Base-by-base conservation (phyloP, 2,888 invertebrate species). In the Lithophane ornitopus region DNA sequence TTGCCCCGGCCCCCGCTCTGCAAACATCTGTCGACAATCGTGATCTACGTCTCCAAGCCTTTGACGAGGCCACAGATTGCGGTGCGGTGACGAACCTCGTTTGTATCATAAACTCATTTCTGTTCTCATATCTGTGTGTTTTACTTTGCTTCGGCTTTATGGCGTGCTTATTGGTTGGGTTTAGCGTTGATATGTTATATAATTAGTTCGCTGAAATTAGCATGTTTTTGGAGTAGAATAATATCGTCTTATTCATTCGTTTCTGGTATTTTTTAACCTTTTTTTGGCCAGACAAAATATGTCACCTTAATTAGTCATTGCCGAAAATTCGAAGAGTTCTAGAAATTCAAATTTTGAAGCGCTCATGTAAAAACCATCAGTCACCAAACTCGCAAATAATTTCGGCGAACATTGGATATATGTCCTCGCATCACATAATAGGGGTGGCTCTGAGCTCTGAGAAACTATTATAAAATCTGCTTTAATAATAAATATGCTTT, bases 21-120 rank as follows among this genome's bases (percentile, higher is more conserved):
- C 89, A 90, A 93, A 91, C 91, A 92, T 92, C 91, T 88, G 89
- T 82, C 87, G 89, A 90, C 92, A 91, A 91, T 90, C 90, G 90
- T 89, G 89, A 92, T 92, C 92, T 90, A 88, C 89, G 89, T 81
- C 83, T 83, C 41, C 83, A 61, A 84, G 82, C 90, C 91, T 92
- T 91, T 91, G 91, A 91, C 89, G 87, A 84, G 78, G 77, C 82
- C 87, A 87, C 88, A 88, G 89, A 89, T 90, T 87, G 88, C 86
- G 86, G 80, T 80, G 85, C 86, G 87, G 89, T 89, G 89, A 90
- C 88, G 86, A 90, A 90, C 90, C 90, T 90, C 88, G 87, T 90
- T 88, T 88, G 89, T 85, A 85, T 85, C 87, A 88, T 89, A 90
- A 89, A 90, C 84, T 88, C 85, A 89, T 88, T 89, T 89, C 82